Evolutionary conservation across 1,140 invertebrate species (phyloP), one percentile per base, ranked within the genome.

Genomic region (Lutraria rhynchaena): DNA sequence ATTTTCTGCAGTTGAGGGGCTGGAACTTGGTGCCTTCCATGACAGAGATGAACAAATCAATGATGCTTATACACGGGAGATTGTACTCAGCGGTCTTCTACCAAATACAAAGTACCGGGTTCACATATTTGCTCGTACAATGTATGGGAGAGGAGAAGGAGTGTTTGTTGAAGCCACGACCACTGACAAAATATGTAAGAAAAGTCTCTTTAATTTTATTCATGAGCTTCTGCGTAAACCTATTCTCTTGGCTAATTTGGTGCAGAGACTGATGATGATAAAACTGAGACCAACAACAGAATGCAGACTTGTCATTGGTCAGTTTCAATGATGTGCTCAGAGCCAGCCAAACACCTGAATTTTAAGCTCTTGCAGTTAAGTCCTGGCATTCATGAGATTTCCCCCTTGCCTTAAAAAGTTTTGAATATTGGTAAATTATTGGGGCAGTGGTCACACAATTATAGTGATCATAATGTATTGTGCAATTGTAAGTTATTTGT

Each of bases 101-200:
- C 95, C 97, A 0, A 95, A 95, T 83, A 97, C 96, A 0, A 99
- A 97, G 88, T 99, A 99, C 90, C 93, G 98, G 46, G 95, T 99
- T 73, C 85, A 96, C 97, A 83, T 94, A 81, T 94, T 94, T 75
- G 97, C 97, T 0, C 96, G 95, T 19, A 99, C 98, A 0, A 94
- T 93, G 71, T 95, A 95, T 63, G 98, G 98, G 2, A 95, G 96
- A 88, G 98, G 97, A 27, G 95, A 89, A 29, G 83, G 82, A 0
- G 87, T 86, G 55, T 91, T 90, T 85, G 87, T 91, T 49, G 91
- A 90, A 49, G 71, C 84, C 11, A 57, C 73, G 7, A 92, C 90
- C 22, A 85, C 85, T 5, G 24, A 29, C 19, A 83, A 87, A 74
- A 85, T 85, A 80, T 70, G 90, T 91, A 83, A 46, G 49, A 57